phyloP scores from a whole-genome alignment of 2,888 invertebrate genomes.

The Monoplex corrugatus region DNA sequence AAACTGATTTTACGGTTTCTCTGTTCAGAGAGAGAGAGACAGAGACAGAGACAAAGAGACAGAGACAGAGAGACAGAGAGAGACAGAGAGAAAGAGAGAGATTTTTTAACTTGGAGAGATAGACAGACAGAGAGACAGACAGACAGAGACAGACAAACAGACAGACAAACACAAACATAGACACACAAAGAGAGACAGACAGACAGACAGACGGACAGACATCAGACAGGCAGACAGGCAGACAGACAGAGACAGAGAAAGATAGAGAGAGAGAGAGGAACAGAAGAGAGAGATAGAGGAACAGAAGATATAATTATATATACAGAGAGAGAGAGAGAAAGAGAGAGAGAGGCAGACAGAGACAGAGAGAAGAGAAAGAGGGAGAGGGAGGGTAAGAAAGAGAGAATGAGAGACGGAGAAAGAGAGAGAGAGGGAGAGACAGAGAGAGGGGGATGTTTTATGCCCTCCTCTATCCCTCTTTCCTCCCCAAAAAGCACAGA shows the following conservation, averaged over 20 bases:
- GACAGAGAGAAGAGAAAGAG: background rate
- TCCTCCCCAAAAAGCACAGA: background rate
- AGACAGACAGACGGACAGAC: background rate
- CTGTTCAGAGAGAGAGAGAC: background rate
- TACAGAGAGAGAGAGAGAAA: background rate
- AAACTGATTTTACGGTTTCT: too few relatives aligned
- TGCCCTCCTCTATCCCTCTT: background rate
- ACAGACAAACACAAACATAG: background rate
- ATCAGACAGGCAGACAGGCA: background rate
- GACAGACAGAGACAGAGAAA: conserved; percentile 1
- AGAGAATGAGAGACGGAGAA: background rate
- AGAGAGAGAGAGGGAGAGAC: conserved; percentile 15
- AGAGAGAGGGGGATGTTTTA: background rate
- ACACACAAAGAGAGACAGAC: background rate
- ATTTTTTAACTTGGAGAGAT: too few relatives aligned
- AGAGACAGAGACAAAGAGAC: background rate
- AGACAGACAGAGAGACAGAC: too few relatives aligned
- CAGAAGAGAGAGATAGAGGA: background rate
- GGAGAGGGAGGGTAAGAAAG: background rate
- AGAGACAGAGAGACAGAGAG: background rate
- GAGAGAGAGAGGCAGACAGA: background rate
- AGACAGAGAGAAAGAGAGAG: background rate
- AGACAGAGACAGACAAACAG: too few relatives aligned
- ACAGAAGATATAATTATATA: too few relatives aligned
- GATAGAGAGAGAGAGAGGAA: background rate